Evolutionary conservation across 2,797 vertebrate species (phyloP).

Genomic region (Chlorospingus semifuscus): DNA sequence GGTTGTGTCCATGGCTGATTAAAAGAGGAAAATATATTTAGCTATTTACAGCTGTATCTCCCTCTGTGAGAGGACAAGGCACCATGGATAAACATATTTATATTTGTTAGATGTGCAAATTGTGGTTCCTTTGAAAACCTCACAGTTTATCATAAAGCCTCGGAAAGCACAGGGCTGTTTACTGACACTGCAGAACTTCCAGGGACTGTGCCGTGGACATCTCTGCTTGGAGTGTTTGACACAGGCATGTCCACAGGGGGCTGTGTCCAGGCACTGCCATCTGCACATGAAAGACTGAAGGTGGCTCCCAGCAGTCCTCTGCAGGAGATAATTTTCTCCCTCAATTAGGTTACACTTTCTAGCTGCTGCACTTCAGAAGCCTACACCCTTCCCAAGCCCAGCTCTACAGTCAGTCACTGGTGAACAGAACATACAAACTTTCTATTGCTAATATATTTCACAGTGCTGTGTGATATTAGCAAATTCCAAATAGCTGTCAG

Average conservation of each 20-base stretch:
- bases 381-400: not conserved
- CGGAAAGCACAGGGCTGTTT: conserved; percentile 20
- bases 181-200: not conserved
- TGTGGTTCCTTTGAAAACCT: conserved; percentile 35
- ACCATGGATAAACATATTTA: conserved; percentile 21
- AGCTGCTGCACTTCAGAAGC: not conserved
- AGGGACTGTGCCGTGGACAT: not conserved
- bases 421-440: conserved; percentile 3
- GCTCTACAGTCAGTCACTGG: not conserved
- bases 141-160: conserved; percentile 18
- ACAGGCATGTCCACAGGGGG: not conserved
- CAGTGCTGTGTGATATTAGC: conserved; percentile 40
- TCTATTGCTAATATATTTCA: conserved; percentile 46
- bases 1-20: not conserved
- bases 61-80: conserved; percentile 1
- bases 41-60: conserved; percentile 23
- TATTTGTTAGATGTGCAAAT: conserved; percentile 63
- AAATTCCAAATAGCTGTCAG: conserved; percentile 46
- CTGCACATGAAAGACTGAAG: conserved; percentile 12
- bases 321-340: conserved; percentile 13
- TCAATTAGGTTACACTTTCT: not conserved
- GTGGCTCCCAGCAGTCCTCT: conserved; percentile 16
- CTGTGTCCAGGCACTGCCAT: not conserved
- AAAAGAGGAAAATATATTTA: conserved; percentile 25
- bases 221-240: not conserved